Base-by-base conservation (phyloP, 1,140 invertebrate species). In the Diabrotica virgifera region DNA sequence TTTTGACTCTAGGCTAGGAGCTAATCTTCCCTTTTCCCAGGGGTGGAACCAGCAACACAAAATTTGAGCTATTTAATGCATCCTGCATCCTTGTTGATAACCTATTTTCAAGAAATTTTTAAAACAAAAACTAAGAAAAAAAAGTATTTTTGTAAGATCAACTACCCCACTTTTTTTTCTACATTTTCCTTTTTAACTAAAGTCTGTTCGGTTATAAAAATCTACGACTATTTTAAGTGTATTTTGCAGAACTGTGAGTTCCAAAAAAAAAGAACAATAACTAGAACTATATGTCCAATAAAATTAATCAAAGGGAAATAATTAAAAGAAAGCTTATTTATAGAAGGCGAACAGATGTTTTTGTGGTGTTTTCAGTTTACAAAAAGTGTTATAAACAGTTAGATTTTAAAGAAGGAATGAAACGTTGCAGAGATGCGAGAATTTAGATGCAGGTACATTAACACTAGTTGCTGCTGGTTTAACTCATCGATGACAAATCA, bases 321-420 rank as follows among this genome's bases (percentile, higher is more conserved):
- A 55, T 55, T 55, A 24, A 55, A 55, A 14, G n/a, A 36, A 24
- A 55, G 12, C 40, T 55, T 55, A 55, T 55, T 55, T 55, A 55
- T 14, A 55, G 24, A 55, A 55, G 40, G 24, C 5, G n/a, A 55
- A 10, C 53, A 55, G 53, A 14, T 55, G 53, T 55, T 24, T 55
- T n/a, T 14, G 12, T 55, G 52, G 61, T 57, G 59, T 59, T 58
- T 54, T 50, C 51, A 53, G 59, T 66, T 66, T 66, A 53, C 55
- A 54, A 55, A 63, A 66, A 66, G 59, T 58, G 54, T 50, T 62
- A 52, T 66, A 66, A 66, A 66, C 65, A 66, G 65, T 40, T 51
- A 24, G 59, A 66, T 50, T 56, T 51, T 36, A 46, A 46, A 46
- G 40, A 24, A 46, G 40, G 11, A 59, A 36, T 65, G 59, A 65